Conservation (phyloP, 2,888 invertebrate genomes). For the Pristionchus mayeri region DNA sequence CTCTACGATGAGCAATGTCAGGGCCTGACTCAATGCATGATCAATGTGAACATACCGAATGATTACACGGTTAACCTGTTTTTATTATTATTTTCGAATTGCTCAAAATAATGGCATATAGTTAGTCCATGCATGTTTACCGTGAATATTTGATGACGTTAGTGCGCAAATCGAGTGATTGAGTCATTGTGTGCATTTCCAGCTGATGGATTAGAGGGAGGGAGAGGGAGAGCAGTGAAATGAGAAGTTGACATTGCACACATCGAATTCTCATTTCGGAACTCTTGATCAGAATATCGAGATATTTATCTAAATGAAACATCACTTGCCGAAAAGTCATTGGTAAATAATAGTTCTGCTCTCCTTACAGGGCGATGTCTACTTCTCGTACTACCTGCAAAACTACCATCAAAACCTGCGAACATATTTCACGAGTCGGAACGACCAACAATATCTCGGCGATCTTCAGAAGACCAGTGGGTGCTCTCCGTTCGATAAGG, state of each 20-base stretch:
- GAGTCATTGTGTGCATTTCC: too few relatives aligned
- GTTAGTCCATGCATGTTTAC: too few relatives aligned
- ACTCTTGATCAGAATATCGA: neutral
- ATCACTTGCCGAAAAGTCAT: too few relatives aligned
- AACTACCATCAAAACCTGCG: slow-evolving; percentile 99
- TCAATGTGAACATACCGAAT: neutral
- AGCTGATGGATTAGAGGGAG: too few relatives aligned
- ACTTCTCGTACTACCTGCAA: slow-evolving; percentile 95
- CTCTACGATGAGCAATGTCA: neutral
- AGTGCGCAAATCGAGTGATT: too few relatives aligned
- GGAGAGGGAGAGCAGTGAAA: too few relatives aligned
- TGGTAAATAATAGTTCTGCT: too few relatives aligned
- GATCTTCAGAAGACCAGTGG: slow-evolving; percentile 78
- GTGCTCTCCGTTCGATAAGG: slow-evolving; percentile 57
- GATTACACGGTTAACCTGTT: slow-evolving; percentile 9
- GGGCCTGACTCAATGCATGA: neutral
- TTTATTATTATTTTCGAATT: neutral
- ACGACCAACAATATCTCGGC: slow-evolving; percentile 92
- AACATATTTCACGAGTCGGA: slow-evolving; percentile 94
- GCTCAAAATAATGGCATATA: too few relatives aligned
- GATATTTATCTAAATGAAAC: too few relatives aligned
- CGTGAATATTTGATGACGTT: too few relatives aligned
- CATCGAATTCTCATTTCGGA: neutral
- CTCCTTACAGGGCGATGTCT: slow-evolving; percentile 84
- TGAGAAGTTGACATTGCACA: too few relatives aligned